phyloP scores from a whole-genome alignment of 2,888 invertebrate species.

The Trichopria drosophilae region DNA sequence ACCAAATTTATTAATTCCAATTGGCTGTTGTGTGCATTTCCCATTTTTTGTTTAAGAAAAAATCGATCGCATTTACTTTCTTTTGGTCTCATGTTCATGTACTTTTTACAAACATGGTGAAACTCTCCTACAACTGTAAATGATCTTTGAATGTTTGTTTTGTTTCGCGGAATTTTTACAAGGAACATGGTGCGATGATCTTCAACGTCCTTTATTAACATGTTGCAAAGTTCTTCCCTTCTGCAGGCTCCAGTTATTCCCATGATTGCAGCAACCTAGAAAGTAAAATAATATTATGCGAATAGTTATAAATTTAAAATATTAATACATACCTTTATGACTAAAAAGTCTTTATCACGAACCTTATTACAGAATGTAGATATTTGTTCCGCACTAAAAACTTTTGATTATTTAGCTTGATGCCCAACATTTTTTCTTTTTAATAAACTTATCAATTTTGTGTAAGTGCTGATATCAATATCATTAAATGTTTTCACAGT shows the following conservation, averaged over 20 bases:
- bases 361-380: too few species aligned
- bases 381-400: too few species aligned
- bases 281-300: too few species aligned
- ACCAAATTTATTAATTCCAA: conserved; percentile 36
- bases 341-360: too few species aligned
- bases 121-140: conserved; percentile 21
- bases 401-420: too few species aligned
- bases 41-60: conserved; percentile 30
- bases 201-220: conserved; percentile 16
- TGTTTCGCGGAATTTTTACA: conserved; percentile 17
- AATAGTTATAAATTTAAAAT: too few species aligned
- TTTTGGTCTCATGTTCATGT: conserved; percentile 22
- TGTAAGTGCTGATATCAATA: too few species aligned
- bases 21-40: too few species aligned
- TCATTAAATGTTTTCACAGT: too few species aligned
- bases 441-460: too few species aligned
- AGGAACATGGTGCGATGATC: conserved; percentile 22
- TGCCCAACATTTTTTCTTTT: too few species aligned
- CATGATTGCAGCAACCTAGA: conserved; percentile 27
- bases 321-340: too few species aligned
- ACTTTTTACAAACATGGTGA: conserved; percentile 15
- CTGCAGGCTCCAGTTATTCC: conserved; percentile 22
- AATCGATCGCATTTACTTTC: conserved; percentile 13
- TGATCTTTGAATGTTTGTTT: conserved; percentile 12
- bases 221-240: conserved; percentile 13